These are phyloP conservation scores for Pseudomyrmex gracilis DNA, from an alignment of 1,140 invertebrate genomes.

Conservation along the genomic window DNA sequence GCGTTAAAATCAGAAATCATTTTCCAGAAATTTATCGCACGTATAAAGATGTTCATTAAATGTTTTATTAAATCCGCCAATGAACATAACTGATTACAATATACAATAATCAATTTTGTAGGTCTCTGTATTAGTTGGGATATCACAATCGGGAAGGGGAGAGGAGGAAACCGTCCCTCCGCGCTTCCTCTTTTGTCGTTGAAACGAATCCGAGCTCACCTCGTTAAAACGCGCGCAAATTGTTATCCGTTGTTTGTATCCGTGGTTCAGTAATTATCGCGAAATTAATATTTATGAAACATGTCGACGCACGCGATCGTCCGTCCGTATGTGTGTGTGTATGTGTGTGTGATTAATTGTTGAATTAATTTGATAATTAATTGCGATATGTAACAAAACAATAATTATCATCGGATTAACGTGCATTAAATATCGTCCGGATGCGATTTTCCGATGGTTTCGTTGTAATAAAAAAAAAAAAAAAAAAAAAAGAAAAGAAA, in stretches of 20 bases:
- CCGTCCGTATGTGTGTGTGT: too few species aligned
- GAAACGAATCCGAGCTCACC: conserved; percentile 50
- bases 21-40: conserved; percentile 21
- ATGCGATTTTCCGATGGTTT: background rate
- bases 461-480: background rate
- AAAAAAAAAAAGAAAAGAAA: background rate
- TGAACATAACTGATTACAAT: conserved; percentile 38
- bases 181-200: conserved; percentile 49
- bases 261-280: conserved; percentile 55
- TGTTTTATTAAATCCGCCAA: conserved; percentile 22
- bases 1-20: background rate
- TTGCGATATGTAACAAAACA: conserved; percentile 53
- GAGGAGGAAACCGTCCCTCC: too few species aligned
- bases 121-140: conserved; percentile 45
- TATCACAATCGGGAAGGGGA: conserved; percentile 49
- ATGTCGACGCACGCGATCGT: conserved; percentile 35
- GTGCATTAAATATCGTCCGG: background rate
- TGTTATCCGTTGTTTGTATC: conserved; percentile 56
- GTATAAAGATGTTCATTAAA: conserved; percentile 6
- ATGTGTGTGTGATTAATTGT: conserved; percentile 46
- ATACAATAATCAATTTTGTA: conserved; percentile 33
- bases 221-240: conserved; percentile 59
- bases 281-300: conserved; percentile 62
- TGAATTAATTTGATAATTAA: conserved; percentile 60
- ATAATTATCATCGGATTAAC: conserved; percentile 51